Evolutionary conservation across 2,797 vertebrate species (phyloP).

Genomic region (Erethizon dorsatum): DNA sequence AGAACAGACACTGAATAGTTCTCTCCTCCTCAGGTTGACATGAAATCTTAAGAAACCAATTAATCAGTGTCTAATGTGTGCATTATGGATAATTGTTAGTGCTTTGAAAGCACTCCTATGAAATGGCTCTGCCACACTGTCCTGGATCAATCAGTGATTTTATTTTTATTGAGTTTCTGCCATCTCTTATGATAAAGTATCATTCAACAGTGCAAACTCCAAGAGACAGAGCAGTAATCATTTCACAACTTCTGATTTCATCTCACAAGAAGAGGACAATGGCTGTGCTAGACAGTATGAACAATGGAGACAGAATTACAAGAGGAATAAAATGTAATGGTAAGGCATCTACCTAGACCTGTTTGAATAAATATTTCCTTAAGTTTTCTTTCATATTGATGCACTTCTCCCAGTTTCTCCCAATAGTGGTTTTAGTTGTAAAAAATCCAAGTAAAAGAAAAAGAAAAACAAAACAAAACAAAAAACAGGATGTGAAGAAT

Average conservation of each 20-base stretch:
- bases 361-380: background rate
- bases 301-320: constrained; percentile 42
- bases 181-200: constrained; percentile 31
- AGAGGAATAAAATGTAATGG: constrained; percentile 4
- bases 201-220: constrained; percentile 14
- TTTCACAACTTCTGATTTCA: constrained; percentile 70
- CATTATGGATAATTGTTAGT: constrained; percentile 38
- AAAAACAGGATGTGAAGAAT: background rate
- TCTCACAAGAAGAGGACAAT: constrained; percentile 12
- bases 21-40: background rate
- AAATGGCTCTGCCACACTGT: background rate
- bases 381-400: background rate
- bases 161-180: constrained; percentile 68
- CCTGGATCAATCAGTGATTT: constrained; percentile 67
- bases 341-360: background rate
- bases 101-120: background rate
- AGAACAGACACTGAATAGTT: background rate
- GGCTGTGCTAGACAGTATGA: background rate
- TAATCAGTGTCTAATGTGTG: background rate
- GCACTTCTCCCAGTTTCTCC: background rate
- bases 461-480: too few relatives aligned
- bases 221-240: constrained; percentile 50
- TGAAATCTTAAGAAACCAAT: constrained; percentile 50
- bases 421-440: constrained; percentile 11
- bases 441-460: background rate